These are phyloP conservation scores for Patella vulgata DNA, from an alignment of 1,140 invertebrate genomes.

Conservation along the genomic window DNA sequence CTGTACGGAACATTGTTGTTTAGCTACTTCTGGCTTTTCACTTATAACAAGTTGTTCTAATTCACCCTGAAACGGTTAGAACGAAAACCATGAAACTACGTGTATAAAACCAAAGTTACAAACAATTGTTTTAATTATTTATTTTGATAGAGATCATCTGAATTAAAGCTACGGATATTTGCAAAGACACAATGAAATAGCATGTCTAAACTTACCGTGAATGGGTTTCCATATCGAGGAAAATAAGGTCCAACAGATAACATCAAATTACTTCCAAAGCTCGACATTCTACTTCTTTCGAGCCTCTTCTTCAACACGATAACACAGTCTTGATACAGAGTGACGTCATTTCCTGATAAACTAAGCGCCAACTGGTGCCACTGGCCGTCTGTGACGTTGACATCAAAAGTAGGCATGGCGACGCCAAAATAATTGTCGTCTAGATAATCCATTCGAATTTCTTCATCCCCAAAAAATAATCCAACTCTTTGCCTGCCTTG, in stretches of 20 bases:
- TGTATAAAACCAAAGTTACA: background rate
- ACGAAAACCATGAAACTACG: background rate
- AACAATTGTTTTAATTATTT: too few relatives aligned
- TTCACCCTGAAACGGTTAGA: slow-evolving; percentile 36
- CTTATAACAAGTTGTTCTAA: slow-evolving; percentile 53
- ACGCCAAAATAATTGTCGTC: slow-evolving; percentile 4
- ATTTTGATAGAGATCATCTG: too few relatives aligned
- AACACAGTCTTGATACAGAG: slow-evolving; percentile 53
- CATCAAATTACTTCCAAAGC: slow-evolving; percentile 44
- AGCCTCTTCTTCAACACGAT: slow-evolving; percentile 35
- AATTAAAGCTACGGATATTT: too few relatives aligned
- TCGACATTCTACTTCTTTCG: slow-evolving; percentile 25
- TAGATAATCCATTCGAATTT: slow-evolving; percentile 13
- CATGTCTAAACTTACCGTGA: slow-evolving; percentile 51
- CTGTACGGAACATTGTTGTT: slow-evolving; percentile 43
- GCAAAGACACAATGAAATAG: too few relatives aligned
- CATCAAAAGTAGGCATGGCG: slow-evolving; percentile 40
- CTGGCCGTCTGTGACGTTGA: slow-evolving; percentile 31
- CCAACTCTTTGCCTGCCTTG: slow-evolving; percentile 47
- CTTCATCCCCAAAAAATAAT: slow-evolving; percentile 30
- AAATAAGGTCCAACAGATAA: slow-evolving; percentile 55
- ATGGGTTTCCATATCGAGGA: slow-evolving; percentile 38
- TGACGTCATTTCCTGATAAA: slow-evolving; percentile 36
- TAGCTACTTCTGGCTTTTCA: slow-evolving; percentile 40
- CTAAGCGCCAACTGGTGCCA: slow-evolving; percentile 55